Evolutionary conservation across 2,113 vertebrate genomes (phyloP).

Genomic region (Xenotilapia caudafasciata): DNA sequence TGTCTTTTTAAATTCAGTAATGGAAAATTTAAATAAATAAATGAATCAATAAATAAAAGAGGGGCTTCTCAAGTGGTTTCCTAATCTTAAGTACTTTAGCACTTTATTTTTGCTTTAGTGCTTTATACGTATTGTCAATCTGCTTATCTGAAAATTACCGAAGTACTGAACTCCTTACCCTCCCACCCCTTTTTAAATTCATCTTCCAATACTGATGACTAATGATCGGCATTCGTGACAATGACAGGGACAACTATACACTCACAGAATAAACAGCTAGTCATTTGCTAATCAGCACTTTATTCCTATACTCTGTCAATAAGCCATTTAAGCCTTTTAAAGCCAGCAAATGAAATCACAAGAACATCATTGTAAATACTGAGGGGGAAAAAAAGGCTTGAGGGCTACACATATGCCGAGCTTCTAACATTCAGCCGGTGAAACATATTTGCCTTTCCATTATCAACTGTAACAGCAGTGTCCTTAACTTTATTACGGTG

Average conservation of each 20-base stretch:
- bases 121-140: not conserved
- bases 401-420: not conserved
- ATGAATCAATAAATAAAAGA: not conserved
- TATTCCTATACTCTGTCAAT: not conserved
- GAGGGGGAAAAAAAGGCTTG: rapidly evolving
- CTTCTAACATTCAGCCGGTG: constrained; percentile 1
- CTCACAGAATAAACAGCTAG: not conserved
- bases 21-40: not conserved
- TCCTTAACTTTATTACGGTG: constrained; percentile 50
- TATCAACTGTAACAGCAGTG: constrained; percentile 33
- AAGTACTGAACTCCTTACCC: not conserved
- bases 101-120: not conserved
- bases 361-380: not conserved
- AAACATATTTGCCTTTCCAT: constrained; percentile 36
- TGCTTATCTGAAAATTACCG: not conserved
- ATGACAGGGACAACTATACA: not conserved
- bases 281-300: not conserved
- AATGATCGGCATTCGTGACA: not conserved
- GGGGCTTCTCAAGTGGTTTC: not conserved
- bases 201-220: not conserved
- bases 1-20: not conserved
- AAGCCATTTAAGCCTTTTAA: not conserved
- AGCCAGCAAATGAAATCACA: constrained; percentile 15
- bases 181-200: not conserved
- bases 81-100: not conserved